Base-by-base conservation (phyloP, 2,888 invertebrate species). In the Ophioninae sp. region DNA sequence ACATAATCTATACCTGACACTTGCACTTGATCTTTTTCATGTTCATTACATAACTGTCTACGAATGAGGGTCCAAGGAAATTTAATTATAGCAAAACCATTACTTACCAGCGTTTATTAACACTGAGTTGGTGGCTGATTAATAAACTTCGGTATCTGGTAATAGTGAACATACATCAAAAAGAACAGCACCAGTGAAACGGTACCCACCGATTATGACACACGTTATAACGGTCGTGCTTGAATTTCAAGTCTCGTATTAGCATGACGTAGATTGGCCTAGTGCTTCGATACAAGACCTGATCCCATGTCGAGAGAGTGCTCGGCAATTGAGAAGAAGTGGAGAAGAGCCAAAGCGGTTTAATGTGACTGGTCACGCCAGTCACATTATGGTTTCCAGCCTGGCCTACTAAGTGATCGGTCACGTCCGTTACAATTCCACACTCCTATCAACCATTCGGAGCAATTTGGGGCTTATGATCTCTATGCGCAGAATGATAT, bases 191-290 rank as follows among this genome's bases (percentile, higher is more conserved):
- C n/a, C 1, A 69, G 56, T 9, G 22, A 44, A 37, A n/a, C 13
- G 30, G 56, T 30, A 41, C 10, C 39, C 13, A 7, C 64, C 22
- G 67, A 74, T 61, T 71, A 56, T 39, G 75, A 75, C 87, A 87
- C 85, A 86, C 85, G 81, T 86, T 88, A 89, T 89, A 87, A 89
- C 83, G 71, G 88, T 81, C 67, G 82, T 81, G 86, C 88, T 89
- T 87, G 86, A 89, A 89, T 89, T 89, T 88, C 88, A 87, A 89
- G 87, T 88, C 85, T 85, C 83, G 88, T 87, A 87, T 87, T 87
- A 65, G 10, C 65, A 75, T 30, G 65, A 65, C 59, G 8, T 51
- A 39, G 51, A 75, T 79, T 39, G 61, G 58, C 72, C 68, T 17
- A 86, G 86, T 87, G 86, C 88, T 89, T 87, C 81, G 75, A 67